Conservation (phyloP, 2,113 vertebrate genomes). For the Dasyprocta punctata region DNA sequence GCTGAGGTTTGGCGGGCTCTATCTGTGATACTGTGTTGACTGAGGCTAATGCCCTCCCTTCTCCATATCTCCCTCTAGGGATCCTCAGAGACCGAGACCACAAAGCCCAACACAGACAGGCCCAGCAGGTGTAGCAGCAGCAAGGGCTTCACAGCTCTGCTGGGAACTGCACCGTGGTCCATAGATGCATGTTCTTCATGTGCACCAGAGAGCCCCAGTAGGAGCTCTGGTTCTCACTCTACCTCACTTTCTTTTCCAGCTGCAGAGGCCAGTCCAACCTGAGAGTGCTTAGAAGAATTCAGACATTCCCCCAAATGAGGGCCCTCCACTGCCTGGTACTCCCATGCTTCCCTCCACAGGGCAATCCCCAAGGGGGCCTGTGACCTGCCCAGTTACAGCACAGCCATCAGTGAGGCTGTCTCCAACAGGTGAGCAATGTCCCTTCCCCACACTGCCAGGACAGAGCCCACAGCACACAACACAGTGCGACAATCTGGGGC, state of each 20-base stretch:
- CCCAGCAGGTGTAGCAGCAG: background rate
- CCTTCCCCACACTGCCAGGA: constrained; percentile 70
- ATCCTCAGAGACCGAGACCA: background rate
- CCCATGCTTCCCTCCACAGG: background rate
- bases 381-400: constrained; percentile 1
- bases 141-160: background rate
- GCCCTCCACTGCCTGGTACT: background rate
- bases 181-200: fast-evolving
- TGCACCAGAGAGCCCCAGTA: fast-evolving
- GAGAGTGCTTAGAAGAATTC: background rate
- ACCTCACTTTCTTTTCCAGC: background rate
- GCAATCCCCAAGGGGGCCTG: background rate
- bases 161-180: background rate
- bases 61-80: background rate
- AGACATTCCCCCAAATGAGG: fast-evolving
- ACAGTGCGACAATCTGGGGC: constrained; percentile 25
- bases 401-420: constrained; percentile 59
- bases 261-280: background rate
- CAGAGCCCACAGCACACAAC: constrained; percentile 49
- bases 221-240: background rate
- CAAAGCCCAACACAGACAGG: background rate
- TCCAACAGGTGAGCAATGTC: constrained; percentile 68
- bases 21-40: background rate
- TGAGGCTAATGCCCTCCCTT: fast-evolving
- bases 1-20: background rate